Conservation (phyloP, 1,140 invertebrate species). For the Solen grandis region DNA sequence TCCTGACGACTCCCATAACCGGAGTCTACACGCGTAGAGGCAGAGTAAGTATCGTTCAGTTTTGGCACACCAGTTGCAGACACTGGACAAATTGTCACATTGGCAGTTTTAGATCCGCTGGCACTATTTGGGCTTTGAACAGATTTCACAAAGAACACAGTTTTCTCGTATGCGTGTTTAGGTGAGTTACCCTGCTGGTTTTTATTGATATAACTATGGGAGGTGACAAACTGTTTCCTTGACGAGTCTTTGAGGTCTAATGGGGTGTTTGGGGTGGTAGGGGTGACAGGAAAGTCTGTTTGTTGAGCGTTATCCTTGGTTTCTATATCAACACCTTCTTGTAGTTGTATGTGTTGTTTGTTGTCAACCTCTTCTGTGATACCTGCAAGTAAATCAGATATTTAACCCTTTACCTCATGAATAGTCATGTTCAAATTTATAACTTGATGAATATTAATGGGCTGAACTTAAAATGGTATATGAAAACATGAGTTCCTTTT, state of each 20-base stretch:
- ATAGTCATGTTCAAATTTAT: too few species aligned
- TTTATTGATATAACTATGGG: constrained; percentile 37
- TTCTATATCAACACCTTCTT: background rate
- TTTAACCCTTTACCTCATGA: background rate
- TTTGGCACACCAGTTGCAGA: too few species aligned
- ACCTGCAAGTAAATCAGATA: constrained; percentile 10
- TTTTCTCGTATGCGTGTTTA: constrained; percentile 52
- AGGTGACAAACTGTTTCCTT: constrained; percentile 37
- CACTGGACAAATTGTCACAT: too few species aligned
- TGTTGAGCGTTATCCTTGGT: constrained; percentile 37
- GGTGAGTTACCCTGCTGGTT: constrained; percentile 29
- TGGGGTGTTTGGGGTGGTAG: constrained; percentile 10
- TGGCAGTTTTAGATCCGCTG: background rate
- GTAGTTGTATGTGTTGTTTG: background rate
- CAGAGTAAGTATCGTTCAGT: background rate
- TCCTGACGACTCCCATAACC: constrained; percentile 40
- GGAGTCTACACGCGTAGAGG: constrained; percentile 11
- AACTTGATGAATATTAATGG: too few species aligned
- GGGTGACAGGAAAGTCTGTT: constrained; percentile 42
- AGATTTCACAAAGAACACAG: constrained; percentile 49
- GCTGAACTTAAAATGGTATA: too few species aligned
- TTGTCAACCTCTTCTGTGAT: background rate
- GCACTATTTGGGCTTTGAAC: background rate
- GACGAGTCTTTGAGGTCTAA: background rate
- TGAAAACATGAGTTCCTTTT: too few species aligned